Evolutionary conservation across 2,113 vertebrate genomes (phyloP), one percentile per base, ranked within the genome.

Genomic region (Felis chaus): DNA sequence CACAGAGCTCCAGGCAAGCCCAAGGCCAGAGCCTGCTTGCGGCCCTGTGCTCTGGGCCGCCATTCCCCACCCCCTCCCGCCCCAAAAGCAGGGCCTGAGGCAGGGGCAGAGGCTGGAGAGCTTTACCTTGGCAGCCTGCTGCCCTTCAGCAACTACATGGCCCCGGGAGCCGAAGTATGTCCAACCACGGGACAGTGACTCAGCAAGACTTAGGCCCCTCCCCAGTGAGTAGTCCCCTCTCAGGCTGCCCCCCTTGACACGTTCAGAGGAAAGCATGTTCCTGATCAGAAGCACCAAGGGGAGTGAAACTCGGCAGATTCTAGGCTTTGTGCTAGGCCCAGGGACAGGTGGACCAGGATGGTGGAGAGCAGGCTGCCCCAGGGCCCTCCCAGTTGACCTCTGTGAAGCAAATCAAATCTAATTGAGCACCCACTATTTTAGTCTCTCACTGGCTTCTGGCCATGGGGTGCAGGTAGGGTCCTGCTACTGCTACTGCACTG

Each of bases 1-100:
- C 11, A 99, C 71, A 99, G 98, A 57, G 98, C 99, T 79, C 99
- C 98, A 93, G 99, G 93, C 1, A 98, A 98, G 1, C 97, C 96
- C 65, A 98, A 27, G 15, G 95, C 98, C 68, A 96, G 61, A 61
- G 95, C 98, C 92, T 91, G 92, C 53, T 97, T 98, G 65, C 98
- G 99, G 82, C 97, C 86, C 31, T 97, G 97, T 78, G 48, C 11
- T 5, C 10, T 8, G 1, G 29, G 33, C 14, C 11, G 0, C 15
- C 3, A 0, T 0, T 15, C 16, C 15, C 45, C 0, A 74, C 48
- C 11, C 5, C n/a, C 50, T 45, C 45, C 45, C 0, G 45, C 45
- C 45, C 7, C 45, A 9, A 45, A 45, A 79, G 71, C 55, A 95
- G 10, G 19, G 53, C 27, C 93, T 81, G 12, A 96, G 63, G 50